Evolutionary conservation across 1,140 invertebrate species (phyloP), one percentile per base, ranked within the genome.

Genomic region (Aporrectodea caliginosa): DNA sequence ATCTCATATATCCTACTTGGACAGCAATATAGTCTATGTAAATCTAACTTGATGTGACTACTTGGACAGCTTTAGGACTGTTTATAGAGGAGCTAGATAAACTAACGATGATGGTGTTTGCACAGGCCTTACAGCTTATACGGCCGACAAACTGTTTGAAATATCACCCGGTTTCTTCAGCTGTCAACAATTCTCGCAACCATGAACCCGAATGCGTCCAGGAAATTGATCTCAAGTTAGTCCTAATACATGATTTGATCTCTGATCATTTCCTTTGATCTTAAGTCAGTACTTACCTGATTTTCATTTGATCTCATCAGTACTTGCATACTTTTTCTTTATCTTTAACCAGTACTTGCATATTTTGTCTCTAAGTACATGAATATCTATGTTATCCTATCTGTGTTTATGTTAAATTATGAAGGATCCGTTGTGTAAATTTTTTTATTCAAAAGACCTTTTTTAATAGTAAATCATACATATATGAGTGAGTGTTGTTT

Each of bases 121-220:
- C 81, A 6, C 81, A 87, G 86, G 85, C 84, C 32, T 71, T 81
- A 16, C 82, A 83, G 33, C 32, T 85, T 35, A 86, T 88, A 12
- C 79, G 80, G 14, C 91, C 91, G 33, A 83, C 89, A 22, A 83
- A 85, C 6, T 79, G 84, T 74, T 83, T 94, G 30, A 83, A 85
- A 29, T 93, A 91, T 91, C 91, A 95, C 85, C 90, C 90, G 43
- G 93, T 95, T 2, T 91, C 92, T 0, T 91, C 89, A 74, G 79
- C 88, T 74, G 93, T 95, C 0, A 94, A 94, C 84, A 93, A 92
- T 85, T 91, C 92, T 0, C 87, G 90, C 69, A 91, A 93, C 85
- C 93, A 94, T 87, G 90, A 90, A 78, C 84, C 88, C n/a, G 89
- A 92, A 78, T 93, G 93, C 82, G 92, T 92, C 80, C 91, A 91